These are phyloP conservation scores for Ametastegia equiseti DNA, from an alignment of 2,888 invertebrate species.

Conservation along the genomic window DNA sequence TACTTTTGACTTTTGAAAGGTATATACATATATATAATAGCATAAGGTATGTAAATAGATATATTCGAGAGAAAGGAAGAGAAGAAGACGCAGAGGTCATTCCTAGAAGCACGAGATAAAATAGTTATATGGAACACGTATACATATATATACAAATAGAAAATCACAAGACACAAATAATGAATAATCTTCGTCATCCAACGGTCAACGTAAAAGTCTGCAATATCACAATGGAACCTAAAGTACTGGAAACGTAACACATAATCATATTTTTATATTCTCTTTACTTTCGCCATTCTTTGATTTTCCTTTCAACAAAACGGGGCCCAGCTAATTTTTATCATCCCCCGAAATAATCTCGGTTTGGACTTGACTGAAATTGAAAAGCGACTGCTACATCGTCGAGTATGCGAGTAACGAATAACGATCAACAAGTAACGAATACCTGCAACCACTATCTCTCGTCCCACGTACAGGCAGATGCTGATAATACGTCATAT, in stretches of 20 bases:
- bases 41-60: not conserved
- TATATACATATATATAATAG: slow-evolving; percentile 2
- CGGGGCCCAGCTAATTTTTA: slow-evolving; percentile 36
- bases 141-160: not conserved
- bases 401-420: not conserved
- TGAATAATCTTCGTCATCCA: slow-evolving; percentile 62
- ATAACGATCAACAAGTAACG: no score
- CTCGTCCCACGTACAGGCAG: not conserved
- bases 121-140: not conserved
- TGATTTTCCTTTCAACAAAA: not conserved
- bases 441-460: no score
- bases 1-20: slow-evolving; percentile 13
- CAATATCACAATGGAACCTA: slow-evolving; percentile 58
- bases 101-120: slow-evolving; percentile 29
- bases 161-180: slow-evolving; percentile 12
- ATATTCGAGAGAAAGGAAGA: slow-evolving; percentile 16
- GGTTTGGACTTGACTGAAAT: not conserved
- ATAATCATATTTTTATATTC: slow-evolving; percentile 69
- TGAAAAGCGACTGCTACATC: not conserved
- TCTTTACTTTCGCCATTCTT: slow-evolving; percentile 52
- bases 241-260: slow-evolving; percentile 52
- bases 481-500: not conserved
- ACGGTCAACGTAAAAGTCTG: slow-evolving; percentile 63
- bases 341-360: not conserved
- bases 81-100: slow-evolving; percentile 33